Base-by-base conservation (phyloP, 2,797 vertebrate genomes). In the Steatocranus sp. region DNA sequence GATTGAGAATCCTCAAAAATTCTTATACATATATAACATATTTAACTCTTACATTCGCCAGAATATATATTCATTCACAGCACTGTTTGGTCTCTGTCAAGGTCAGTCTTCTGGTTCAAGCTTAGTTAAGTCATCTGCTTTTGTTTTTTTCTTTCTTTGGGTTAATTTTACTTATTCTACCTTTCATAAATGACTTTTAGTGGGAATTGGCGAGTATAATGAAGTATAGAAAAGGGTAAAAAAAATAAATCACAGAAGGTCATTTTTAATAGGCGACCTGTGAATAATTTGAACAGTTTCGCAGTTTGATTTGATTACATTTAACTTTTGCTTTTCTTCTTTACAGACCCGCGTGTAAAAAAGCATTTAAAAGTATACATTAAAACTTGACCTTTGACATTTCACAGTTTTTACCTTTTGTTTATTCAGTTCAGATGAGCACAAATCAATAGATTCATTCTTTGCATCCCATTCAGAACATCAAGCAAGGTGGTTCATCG, bases 321-420 rank as follows among this genome's bases (percentile, higher is more conserved):
- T 89, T 90, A 81, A 86, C 86, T 82, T 87, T 84, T 2, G 61
- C 53, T 41, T 85, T 86, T 84, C n/a, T 18, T 58, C 83, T 76
- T 75, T 46, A n/a, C 17, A 77, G 30, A 79, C 34, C 25, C 2
- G 3, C 8, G 18, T 49, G 25, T 77, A 83, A 58, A 90, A 92
- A 88, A 74, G 53, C n/a, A 17, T 27, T 27, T 58, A 63, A 84
- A 73, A 41, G 56, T 51, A 34, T 61, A 63, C 20, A 36, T 89
- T 86, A 51, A 66, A 80, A 88, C 75, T 87, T 90, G 85, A 93
- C 86, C 86, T 88, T 48, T 4, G 32, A 77, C 58, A 81, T 75
- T 63, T 79, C 15, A 18, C 15, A 27, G 58, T 77, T 84, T 79
- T 76, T 78, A 83, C 46, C 54, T 75, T 74, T 38, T 48, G 32